A percentile compares a stretch with the other conserved stretches of the same genome.
Conservation (phyloP, 2,888 invertebrate species). For the Leptinotarsa haldemani region DNA sequence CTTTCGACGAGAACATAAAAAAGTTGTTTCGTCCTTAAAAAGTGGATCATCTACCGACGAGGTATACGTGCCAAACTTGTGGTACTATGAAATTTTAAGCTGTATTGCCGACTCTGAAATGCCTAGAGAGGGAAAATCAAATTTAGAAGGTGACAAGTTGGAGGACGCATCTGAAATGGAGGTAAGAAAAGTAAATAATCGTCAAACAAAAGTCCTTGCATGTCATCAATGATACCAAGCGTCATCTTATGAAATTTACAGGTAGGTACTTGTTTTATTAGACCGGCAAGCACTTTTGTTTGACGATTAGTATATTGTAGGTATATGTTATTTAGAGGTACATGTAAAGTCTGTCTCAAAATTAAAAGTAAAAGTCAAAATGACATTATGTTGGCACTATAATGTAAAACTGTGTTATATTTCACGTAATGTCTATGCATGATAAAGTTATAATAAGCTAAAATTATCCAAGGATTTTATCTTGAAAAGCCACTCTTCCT, state of each 20-base stretch:
- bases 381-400: slow-evolving; percentile 13
- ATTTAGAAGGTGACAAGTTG: slow-evolving; percentile 10
- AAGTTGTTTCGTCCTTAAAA: slow-evolving; percentile 22
- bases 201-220: slow-evolving; percentile 10
- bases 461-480: slow-evolving; percentile 10
- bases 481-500: slow-evolving; percentile 12
- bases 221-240: slow-evolving; percentile 2
- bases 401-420: not conserved
- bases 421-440: slow-evolving; percentile 1
- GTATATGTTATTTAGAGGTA: slow-evolving; percentile 9
- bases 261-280: slow-evolving; percentile 12
- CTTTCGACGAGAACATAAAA: slow-evolving; percentile 23
- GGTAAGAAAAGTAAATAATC: slow-evolving; percentile 14
- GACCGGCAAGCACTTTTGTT: not conserved
- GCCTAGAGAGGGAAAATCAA: slow-evolving; percentile 32
- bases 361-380: slow-evolving; percentile 13
- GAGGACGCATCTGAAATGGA: slow-evolving; percentile 15
- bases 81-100: slow-evolving; percentile 29
- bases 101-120: slow-evolving; percentile 42
- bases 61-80: slow-evolving; percentile 27
- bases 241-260: slow-evolving; percentile 15
- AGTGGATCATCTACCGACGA: slow-evolving; percentile 21
- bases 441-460: slow-evolving; percentile 2
- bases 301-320: slow-evolving; percentile 13
- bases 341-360: slow-evolving; percentile 6